A percentile compares a stretch with the other conserved stretches of the same genome.
phyloP scores from a whole-genome alignment of 2,888 invertebrate species.

The Pollenia griseotomentosa region DNA sequence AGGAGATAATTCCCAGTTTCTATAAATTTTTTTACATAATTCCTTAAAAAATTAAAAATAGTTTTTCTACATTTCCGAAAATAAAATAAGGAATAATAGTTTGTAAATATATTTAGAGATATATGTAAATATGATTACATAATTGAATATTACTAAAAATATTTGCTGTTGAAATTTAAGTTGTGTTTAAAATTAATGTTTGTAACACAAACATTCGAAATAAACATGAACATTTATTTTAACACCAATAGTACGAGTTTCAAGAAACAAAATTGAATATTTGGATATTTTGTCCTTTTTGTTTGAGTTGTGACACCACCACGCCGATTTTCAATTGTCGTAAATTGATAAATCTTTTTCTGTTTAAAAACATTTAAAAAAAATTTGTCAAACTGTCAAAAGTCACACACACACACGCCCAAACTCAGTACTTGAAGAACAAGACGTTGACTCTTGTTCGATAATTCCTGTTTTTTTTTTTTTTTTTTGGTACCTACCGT shows the following conservation, averaged over 20 bases:
- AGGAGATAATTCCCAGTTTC: no score
- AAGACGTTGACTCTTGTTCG: constrained; percentile 9
- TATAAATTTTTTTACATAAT: no score
- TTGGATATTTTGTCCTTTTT: background rate
- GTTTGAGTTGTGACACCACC: constrained; percentile 29
- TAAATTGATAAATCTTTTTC: constrained; percentile 57
- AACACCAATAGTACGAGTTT: constrained; percentile 25
- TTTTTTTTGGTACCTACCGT: background rate
- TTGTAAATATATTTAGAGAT: no score
- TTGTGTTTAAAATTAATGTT: background rate
- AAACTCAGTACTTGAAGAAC: background rate
- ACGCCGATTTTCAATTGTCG: constrained; percentile 36
- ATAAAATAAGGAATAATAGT: no score
- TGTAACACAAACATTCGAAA: background rate
- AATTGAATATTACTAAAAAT: no score
- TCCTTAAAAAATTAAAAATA: no score
- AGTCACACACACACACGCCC: constrained; percentile 9
- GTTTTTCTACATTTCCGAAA: no score
- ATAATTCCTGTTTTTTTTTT: background rate
- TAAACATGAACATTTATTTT: background rate
- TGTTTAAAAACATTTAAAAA: constrained; percentile 50
- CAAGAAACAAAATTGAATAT: constrained; percentile 15
- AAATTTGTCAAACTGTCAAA: constrained; percentile 33
- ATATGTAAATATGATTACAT: no score
- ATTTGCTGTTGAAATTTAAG: no score